A percentile compares a stretch with the other conserved stretches of the same genome.
phyloP scores from a whole-genome alignment of 2,113 vertebrate species.

The Anhinga rufa region DNA sequence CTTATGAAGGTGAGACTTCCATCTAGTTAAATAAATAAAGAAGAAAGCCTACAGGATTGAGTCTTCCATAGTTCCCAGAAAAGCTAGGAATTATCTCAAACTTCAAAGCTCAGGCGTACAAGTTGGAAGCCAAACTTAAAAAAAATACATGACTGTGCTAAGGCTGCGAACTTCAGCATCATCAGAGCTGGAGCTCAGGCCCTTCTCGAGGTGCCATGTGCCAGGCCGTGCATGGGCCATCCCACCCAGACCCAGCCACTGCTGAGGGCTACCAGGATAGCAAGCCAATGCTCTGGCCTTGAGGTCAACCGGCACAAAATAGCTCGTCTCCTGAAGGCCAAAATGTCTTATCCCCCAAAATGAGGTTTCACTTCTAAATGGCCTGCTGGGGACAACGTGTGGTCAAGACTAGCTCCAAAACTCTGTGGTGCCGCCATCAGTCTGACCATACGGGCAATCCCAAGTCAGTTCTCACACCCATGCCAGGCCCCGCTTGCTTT shows the following conservation, averaged over 20 bases:
- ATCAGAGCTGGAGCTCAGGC: neutral
- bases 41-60: neutral
- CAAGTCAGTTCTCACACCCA: neutral
- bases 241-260: neutral
- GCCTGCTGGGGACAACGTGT: neutral
- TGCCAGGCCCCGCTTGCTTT: neutral
- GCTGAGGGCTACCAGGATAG: neutral
- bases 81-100: neutral
- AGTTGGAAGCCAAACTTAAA: neutral
- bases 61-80: neutral
- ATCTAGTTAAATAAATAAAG: neutral
- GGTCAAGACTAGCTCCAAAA: neutral
- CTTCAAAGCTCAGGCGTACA: neutral
- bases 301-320: neutral
- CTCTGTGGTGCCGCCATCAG: neutral
- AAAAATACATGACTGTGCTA: neutral
- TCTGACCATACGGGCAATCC: neutral
- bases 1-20: neutral
- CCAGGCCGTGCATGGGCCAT: too few relatives aligned
- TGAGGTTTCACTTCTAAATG: neutral
- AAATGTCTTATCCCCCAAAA: neutral
- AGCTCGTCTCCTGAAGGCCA: neutral
- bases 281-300: neutral
- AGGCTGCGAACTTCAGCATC: neutral
- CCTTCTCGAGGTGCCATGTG: neutral